These are phyloP conservation scores for Tonatia bakeri DNA, from an alignment of 2,113 vertebrate genomes.

Conservation along the genomic window DNA sequence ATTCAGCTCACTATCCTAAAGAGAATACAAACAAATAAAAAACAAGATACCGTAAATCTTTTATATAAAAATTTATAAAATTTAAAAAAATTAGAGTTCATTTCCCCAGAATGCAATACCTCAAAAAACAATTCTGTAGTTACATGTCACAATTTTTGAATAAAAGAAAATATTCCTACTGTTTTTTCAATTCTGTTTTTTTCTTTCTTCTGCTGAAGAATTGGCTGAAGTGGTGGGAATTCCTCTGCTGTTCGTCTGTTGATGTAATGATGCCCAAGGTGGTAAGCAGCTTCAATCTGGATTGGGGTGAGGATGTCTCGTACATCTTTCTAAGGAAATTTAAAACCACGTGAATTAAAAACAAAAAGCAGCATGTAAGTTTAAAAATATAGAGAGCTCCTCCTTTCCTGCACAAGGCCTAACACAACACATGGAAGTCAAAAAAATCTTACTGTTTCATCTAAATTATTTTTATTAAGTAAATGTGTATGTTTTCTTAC, in stretches of 20 bases:
- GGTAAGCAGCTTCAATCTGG: conserved; percentile 87
- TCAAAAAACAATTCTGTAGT: neutral
- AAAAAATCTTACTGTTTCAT: neutral
- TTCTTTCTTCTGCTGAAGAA: conserved; percentile 88
- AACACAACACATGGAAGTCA: neutral
- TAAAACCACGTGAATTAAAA: conserved; percentile 74
- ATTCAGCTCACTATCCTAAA: conserved; percentile 16
- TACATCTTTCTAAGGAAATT: conserved; percentile 89
- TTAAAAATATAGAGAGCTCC: neutral
- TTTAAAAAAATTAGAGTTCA: neutral
- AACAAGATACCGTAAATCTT: neutral
- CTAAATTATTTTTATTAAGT: neutral
- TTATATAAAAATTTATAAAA: neutral
- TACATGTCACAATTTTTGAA: neutral
- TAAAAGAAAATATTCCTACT: conserved; percentile 76
- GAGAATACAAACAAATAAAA: conserved; percentile 5
- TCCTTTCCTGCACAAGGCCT: neutral
- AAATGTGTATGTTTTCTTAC: neutral
- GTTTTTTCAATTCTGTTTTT: conserved; percentile 84
- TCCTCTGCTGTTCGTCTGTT: conserved; percentile 67
- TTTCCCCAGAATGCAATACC: neutral
- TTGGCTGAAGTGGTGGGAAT: conserved; percentile 87
- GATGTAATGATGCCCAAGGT: conserved; percentile 81
- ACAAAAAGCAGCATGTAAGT: conserved; percentile 62
- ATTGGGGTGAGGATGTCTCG: conserved; percentile 92